Base-by-base conservation (phyloP, 1,140 invertebrate genomes). In the Rhopalosiphum padi region DNA sequence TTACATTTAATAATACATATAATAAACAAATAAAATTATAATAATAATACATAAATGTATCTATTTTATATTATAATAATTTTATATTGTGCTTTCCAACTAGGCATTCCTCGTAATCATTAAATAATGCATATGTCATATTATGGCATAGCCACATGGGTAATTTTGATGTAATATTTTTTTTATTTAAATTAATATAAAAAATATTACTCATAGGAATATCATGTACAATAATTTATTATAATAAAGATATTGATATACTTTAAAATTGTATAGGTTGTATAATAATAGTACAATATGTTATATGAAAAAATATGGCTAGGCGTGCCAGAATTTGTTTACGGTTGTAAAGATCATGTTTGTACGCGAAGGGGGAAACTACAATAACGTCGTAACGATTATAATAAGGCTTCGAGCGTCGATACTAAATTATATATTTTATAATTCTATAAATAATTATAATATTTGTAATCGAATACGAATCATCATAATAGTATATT, bases 341-440 rank as follows among this genome's bases (percentile, higher is more conserved):
- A 77, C 60, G n/a, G 30, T 77, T 77, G 60, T 77, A 77, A n/a
- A 77, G 60, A 77, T 77, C 60, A n/a, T 35, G 60, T 77, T 77
- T n/a, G 60, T 77, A n/a, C 15, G 5, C 60, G 60, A 77, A 77
- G 60, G 25, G 25, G 30, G 46, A 15, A n/a, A 68, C 60, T 68
- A 30, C 37, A 11, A 68, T 37, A 37, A n/a, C 11, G 60, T n/a
- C 30, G 60, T n/a, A 18, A 77, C 15, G n/a, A n/a, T 21, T 77
- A 15, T 6, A 77, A 77, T 77, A 77, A n/a, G 60, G 60, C 60
- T 77, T 77, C 60, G 11, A n/a, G 15, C 15, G 3, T 9, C 25
- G 9, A 4, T n/a, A n/a, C n/a, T 68, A 68, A 35, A n/a, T 77
- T 77, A 18, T 77, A 77, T 77, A 53, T 53, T 53, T 53, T 18